Evolutionary conservation across 2,113 vertebrate genomes (phyloP).

Genomic region (Ageneiosus marmoratus): DNA sequence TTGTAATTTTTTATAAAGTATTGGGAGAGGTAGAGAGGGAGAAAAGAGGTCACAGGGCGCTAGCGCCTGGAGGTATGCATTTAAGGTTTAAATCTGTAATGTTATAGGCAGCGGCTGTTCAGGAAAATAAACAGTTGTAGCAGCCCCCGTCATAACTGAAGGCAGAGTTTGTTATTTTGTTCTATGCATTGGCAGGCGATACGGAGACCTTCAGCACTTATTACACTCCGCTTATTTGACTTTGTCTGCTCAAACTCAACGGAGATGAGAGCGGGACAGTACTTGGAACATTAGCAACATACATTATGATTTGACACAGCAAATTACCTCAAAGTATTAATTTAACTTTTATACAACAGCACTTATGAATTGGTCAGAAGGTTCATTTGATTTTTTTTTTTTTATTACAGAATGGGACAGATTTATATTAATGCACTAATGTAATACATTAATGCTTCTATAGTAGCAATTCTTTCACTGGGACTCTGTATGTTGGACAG

Average conservation of each 20-base stretch:
- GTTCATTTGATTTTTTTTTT: too few relatives aligned
- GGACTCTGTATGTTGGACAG: not conserved
- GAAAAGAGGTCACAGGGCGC: conserved; percentile 2
- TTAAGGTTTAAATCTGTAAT: conserved; percentile 50
- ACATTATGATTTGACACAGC: conserved; percentile 22
- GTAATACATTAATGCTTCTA: not conserved
- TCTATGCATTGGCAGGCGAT: conserved; percentile 55
- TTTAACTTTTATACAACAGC: conserved; percentile 1
- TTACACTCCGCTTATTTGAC: conserved; percentile 56
- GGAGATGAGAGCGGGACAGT: conserved; percentile 31
- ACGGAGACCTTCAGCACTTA: conserved; percentile 58
- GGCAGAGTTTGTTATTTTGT: conserved; percentile 57
- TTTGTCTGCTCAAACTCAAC: conserved; percentile 49
- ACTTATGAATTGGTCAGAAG: not conserved
- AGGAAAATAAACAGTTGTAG: conserved; percentile 63
- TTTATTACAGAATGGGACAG: not conserved
- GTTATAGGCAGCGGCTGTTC: conserved; percentile 70
- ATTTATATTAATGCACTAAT: not conserved
- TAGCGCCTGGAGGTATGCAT: conserved; percentile 9
- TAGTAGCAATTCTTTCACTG: not conserved
- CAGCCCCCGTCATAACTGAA: conserved; percentile 52
- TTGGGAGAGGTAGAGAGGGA: not conserved
- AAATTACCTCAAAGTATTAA: conserved; percentile 14
- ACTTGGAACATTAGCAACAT: conserved; percentile 35
- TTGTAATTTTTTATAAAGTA: not conserved